These are phyloP conservation scores for Pungitius pungitius DNA, from an alignment of 2,113 vertebrate species.

Conservation along the genomic window DNA sequence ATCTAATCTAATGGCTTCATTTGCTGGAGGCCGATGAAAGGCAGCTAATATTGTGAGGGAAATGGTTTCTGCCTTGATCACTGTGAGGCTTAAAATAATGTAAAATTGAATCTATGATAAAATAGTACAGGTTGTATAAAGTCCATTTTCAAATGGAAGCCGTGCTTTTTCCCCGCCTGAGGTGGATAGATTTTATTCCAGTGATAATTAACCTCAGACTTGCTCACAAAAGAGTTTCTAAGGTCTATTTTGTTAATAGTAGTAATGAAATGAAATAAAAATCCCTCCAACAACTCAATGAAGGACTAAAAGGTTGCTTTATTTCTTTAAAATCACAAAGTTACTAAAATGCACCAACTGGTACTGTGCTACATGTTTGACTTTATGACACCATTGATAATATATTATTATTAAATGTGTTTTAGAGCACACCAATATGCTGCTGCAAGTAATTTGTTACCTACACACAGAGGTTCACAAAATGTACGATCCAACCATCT, in stretches of 20 bases:
- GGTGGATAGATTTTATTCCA: constrained; percentile 1
- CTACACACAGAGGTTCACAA: too few species aligned
- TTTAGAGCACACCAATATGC: not conserved
- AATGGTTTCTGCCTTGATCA: constrained; percentile 12
- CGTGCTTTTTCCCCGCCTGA: constrained; percentile 6
- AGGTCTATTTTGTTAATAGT: not conserved
- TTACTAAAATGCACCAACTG: not conserved
- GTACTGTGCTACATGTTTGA: not conserved
- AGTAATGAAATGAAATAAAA: not conserved
- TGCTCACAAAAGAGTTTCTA: not conserved
- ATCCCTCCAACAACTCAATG: not conserved
- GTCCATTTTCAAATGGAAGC: not conserved
- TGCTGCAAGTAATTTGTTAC: not conserved
- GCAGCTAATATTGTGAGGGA: constrained; percentile 28
- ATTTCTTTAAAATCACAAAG: not conserved
- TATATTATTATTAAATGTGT: not conserved
- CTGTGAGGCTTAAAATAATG: constrained; percentile 20
- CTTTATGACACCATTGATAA: not conserved
- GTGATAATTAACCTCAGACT: not conserved
- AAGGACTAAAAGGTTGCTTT: not conserved
- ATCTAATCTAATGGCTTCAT: constrained; percentile 59
- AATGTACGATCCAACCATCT: not conserved
- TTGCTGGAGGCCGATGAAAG: constrained; percentile 47
- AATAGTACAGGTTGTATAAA: not conserved
- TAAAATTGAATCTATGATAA: constrained; percentile 2